Conservation (phyloP, 1,140 invertebrate species). For the Eriocheir sinensis region DNA sequence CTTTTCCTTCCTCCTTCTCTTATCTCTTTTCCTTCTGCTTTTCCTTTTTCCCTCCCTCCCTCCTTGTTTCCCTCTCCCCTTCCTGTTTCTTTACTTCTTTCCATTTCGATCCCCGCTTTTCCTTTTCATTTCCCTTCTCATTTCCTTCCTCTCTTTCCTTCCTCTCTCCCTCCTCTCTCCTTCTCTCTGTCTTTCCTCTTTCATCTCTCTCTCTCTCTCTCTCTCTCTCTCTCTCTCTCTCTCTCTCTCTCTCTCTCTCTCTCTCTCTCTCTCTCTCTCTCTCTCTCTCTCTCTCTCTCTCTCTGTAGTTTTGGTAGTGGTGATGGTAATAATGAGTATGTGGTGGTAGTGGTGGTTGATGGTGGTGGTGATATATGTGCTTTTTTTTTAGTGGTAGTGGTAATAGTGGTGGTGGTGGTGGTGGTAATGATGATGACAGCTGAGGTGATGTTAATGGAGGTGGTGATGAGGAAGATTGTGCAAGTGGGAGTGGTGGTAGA, state of each 20-base stretch:
- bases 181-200: too few relatives aligned
- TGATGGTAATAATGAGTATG: not conserved
- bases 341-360: not conserved
- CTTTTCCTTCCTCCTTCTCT: too few relatives aligned
- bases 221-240: too few relatives aligned
- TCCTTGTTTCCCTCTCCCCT: too few relatives aligned
- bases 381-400: not conserved
- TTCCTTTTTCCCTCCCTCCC: too few relatives aligned
- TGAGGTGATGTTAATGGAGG: not conserved
- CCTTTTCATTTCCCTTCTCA: constrained; percentile 22
- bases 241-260: too few relatives aligned
- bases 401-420: not conserved
- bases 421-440: not conserved
- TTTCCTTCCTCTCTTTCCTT: not conserved
- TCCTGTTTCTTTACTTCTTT: not conserved
- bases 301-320: not conserved
- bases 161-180: too few relatives aligned
- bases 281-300: too few relatives aligned
- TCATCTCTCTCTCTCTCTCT: too few relatives aligned
- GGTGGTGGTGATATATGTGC: not conserved
- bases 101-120: not conserved
- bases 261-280: too few relatives aligned
- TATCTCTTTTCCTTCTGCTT: too few relatives aligned
- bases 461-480: not conserved
- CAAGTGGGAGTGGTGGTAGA: not conserved